Percentiles rank a stretch among this genome's conserved stretches.
phyloP scores from a whole-genome alignment of 2,888 invertebrate species.

The Eumerus sabulonum region DNA sequence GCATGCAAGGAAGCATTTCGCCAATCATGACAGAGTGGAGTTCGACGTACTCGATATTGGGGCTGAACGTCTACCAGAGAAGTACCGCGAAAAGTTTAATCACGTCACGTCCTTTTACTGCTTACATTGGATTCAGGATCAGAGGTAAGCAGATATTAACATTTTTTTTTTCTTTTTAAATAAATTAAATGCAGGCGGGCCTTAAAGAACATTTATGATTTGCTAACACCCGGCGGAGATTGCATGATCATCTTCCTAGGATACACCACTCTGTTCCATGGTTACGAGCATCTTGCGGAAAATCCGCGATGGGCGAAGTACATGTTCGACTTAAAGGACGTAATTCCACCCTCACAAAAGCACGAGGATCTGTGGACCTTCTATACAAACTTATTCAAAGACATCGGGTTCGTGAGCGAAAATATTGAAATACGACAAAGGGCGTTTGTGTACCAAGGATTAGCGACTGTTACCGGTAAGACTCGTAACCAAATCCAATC shows the following conservation, averaged over 20 bases:
- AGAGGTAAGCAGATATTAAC: slow-evolving; percentile 78
- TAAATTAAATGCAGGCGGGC: slow-evolving; percentile 79
- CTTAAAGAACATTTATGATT: slow-evolving; percentile 83
- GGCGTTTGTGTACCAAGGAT: slow-evolving; percentile 81
- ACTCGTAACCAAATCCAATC: not conserved
- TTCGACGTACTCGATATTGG: slow-evolving; percentile 82
- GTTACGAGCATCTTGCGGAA: slow-evolving; percentile 83
- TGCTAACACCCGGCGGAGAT: slow-evolving; percentile 84
- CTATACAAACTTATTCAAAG: slow-evolving; percentile 79
- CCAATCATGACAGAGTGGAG: slow-evolving; percentile 73
- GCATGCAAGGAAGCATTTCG: slow-evolving; percentile 82
- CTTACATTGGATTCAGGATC: slow-evolving; percentile 88
- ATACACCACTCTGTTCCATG: slow-evolving; percentile 84
- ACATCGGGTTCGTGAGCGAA: slow-evolving; percentile 82
- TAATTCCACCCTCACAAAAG: slow-evolving; percentile 83
- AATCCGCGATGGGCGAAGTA: slow-evolving; percentile 82
- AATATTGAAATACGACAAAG: slow-evolving; percentile 82
- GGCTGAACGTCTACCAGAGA: slow-evolving; percentile 79
- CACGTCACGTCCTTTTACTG: slow-evolving; percentile 89
- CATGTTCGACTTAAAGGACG: slow-evolving; percentile 84
- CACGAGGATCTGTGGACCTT: slow-evolving; percentile 80
- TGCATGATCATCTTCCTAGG: slow-evolving; percentile 85
- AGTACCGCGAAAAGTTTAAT: slow-evolving; percentile 81
- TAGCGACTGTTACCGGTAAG: slow-evolving; percentile 81
- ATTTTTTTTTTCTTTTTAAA: not conserved